A percentile compares a stretch with the other conserved stretches of the same genome.
These are phyloP conservation scores for Cerastoderma edule DNA, from an alignment of 2,888 invertebrate species.

Conservation along the genomic window DNA sequence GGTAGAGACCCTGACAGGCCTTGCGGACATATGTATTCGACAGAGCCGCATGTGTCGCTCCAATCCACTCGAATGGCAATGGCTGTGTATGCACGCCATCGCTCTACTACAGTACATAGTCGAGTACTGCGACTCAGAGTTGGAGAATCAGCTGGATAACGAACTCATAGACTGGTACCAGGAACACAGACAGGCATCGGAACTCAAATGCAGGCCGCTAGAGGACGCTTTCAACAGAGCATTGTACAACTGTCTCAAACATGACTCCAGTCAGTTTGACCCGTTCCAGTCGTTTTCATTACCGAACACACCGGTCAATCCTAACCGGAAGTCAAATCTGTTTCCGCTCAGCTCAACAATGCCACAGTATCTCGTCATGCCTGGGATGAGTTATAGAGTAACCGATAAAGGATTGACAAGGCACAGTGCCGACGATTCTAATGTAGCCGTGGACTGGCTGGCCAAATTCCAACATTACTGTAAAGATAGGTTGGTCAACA, in stretches of 20 bases:
- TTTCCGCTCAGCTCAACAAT: slow-evolving; percentile 71
- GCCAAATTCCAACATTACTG: slow-evolving; percentile 77
- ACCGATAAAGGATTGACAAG: slow-evolving; percentile 58
- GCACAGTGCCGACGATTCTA: slow-evolving; percentile 63
- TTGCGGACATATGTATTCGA: slow-evolving; percentile 76
- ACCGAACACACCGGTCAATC: slow-evolving; percentile 68
- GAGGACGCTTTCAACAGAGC: slow-evolving; percentile 75
- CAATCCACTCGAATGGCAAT: slow-evolving; percentile 78
- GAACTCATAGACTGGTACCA: slow-evolving; percentile 73
- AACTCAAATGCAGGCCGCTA: slow-evolving; percentile 70
- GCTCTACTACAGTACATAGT: slow-evolving; percentile 75
- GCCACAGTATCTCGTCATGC: slow-evolving; percentile 63
- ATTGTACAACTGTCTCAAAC: slow-evolving; percentile 74
- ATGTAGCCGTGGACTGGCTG: slow-evolving; percentile 71
- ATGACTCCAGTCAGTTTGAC: slow-evolving; percentile 74
- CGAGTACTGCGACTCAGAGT: slow-evolving; percentile 73
- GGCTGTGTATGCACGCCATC: slow-evolving; percentile 79
- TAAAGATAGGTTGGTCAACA: slow-evolving; percentile 72
- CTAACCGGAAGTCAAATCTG: slow-evolving; percentile 64
- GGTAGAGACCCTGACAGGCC: slow-evolving; percentile 71
- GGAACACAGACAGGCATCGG: slow-evolving; percentile 68
- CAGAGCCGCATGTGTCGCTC: slow-evolving; percentile 74
- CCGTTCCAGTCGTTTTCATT: slow-evolving; percentile 69
- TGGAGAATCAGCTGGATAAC: slow-evolving; percentile 66
- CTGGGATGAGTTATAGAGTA: slow-evolving; percentile 65